A percentile compares a stretch with the other conserved stretches of the same genome.
These are phyloP conservation scores for Fragum fragum DNA, from an alignment of 2,888 invertebrate species.

Conservation along the genomic window DNA sequence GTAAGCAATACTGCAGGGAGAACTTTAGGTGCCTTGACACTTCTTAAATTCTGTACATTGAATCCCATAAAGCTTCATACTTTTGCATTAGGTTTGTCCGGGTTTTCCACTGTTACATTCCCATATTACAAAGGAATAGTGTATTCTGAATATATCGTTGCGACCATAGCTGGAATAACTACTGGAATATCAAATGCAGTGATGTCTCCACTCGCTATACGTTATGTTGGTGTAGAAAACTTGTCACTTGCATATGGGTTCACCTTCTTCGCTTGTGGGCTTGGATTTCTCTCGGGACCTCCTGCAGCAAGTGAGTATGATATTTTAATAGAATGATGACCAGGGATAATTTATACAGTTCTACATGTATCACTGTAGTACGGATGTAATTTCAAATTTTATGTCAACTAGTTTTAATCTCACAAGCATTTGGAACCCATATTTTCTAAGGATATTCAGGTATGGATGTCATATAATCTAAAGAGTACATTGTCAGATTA, in stretches of 20 bases:
- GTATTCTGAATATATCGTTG: conserved; percentile 30
- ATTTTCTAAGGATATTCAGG: no score
- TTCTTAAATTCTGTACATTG: conserved; percentile 20
- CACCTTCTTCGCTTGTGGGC: conserved; percentile 54
- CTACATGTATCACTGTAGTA: no score
- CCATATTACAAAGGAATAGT: conserved; percentile 39
- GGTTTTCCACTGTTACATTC: conserved; percentile 44
- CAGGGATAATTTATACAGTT: no score
- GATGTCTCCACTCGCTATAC: conserved; percentile 58
- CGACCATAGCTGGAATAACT: conserved; percentile 53
- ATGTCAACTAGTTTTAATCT: no score
- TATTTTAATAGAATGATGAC: no score
- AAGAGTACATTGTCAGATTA: no score
- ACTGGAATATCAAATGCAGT: conserved; percentile 61
- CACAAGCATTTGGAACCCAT: no score
- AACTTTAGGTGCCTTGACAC: conserved; percentile 31
- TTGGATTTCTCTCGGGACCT: conserved; percentile 61
- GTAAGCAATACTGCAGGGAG: conserved; percentile 50
- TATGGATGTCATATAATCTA: no score
- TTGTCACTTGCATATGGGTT: conserved; percentile 61
- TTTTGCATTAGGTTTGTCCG: conserved; percentile 34
- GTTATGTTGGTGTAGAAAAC: conserved; percentile 50
- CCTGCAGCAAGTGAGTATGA: conserved; percentile 55
- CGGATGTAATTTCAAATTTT: no score
- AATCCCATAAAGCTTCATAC: conserved; percentile 39